phyloP scores from a whole-genome alignment of 2,888 invertebrate species.

The Pristionchus fissidentatus region DNA sequence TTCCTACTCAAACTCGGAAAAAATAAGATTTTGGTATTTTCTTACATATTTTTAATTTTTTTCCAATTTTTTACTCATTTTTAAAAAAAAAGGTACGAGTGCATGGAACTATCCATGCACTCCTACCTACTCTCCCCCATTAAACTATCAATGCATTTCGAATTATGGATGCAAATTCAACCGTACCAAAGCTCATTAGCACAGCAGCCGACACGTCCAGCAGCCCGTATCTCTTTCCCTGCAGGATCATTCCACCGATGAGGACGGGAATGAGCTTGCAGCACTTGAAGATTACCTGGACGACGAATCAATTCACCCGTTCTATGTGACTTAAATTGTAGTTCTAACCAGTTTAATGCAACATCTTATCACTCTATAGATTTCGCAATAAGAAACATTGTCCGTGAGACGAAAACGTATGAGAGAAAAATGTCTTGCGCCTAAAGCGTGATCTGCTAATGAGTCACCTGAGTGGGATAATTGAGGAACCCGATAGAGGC shows the following conservation, averaged over 20 bases:
- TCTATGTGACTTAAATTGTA: too few species aligned
- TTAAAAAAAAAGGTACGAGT: not conserved
- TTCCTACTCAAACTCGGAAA: too few species aligned
- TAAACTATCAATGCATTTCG: too few species aligned
- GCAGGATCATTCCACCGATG: constrained; percentile 91
- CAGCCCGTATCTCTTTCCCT: constrained; percentile 78
- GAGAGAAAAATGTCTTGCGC: not conserved
- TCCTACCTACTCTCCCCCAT: too few species aligned
- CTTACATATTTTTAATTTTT: not conserved
- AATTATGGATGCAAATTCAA: not conserved
- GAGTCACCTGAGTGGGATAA: constrained; percentile 85
- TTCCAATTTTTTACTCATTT: not conserved
- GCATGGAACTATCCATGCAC: too few species aligned
- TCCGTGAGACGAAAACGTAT: too few species aligned
- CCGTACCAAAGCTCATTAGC: constrained; percentile 72
- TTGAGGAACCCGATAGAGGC: constrained; percentile 93
- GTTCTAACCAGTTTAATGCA: too few species aligned
- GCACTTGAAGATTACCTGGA: constrained; percentile 92
- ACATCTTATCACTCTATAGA: too few species aligned
- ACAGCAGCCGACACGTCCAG: constrained; percentile 66
- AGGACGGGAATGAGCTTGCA: constrained; percentile 96
- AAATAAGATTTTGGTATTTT: too few species aligned
- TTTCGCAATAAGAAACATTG: too few species aligned
- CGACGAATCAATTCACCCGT: not conserved
- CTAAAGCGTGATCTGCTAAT: not conserved